Base-by-base conservation (phyloP, 2,797 vertebrate genomes). In the Etheostoma perlongum region DNA sequence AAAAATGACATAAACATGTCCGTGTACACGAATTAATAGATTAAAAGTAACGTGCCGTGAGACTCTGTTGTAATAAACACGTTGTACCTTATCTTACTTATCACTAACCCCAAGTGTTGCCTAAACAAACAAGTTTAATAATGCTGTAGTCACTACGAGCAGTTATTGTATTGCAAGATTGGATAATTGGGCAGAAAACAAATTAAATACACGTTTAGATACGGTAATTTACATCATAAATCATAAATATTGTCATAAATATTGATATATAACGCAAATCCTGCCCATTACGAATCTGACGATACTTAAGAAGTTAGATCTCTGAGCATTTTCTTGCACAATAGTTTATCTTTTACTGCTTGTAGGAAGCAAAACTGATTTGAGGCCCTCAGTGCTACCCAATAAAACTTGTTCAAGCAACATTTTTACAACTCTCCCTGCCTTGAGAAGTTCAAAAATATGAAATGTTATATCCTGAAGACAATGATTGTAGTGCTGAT, bases 401-500 rank as follows among this genome's bases (percentile, higher is more conserved):
- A 14, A 69, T 74, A 80, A 69, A 82, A 76, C 75, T 36, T 72
- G 77, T 79, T 82, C 40, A 33, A 77, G 72, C 52, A 30, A 15
- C 46, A 10, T 80, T 74, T 71, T 25, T 95, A 93, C 92, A 57
- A 33, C 0, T 0, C 30, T 48, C 6, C 1, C 44, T n/a, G 44
- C 57, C 44, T 33, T 59, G n/a, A 52, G 12, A 75, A n/a, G 36
- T 49, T 21, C 12, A 33, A 58, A 52, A 68, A 30, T 36, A 52
- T 14, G 2, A 95, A 94, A 96, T 95, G 94, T 66, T 72, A 75
- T 81, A 85, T 82, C 83, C 84, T 85, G 53, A 81, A 91, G 90
- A 90, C 86, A 88, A 57, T 96, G 94, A 96, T 94, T 93, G 88
- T 94, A 95, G 95, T 95, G 95, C 95, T 95, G 96, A 95, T 94